Conservation (phyloP, 2,888 invertebrate species). For the Nezara viridula region DNA sequence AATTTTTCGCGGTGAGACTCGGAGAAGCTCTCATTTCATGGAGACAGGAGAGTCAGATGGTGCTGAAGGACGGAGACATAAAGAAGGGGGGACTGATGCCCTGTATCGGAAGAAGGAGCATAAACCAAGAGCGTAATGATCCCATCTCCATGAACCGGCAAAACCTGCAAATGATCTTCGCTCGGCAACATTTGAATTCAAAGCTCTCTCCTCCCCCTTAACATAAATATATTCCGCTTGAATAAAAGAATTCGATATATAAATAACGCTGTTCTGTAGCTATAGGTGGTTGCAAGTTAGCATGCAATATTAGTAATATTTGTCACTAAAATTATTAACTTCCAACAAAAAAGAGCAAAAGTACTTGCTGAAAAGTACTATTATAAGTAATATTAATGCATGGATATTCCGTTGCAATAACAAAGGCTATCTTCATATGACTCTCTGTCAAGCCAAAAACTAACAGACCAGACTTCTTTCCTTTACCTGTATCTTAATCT, state of each 20-base stretch:
- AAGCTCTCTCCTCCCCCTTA: not conserved
- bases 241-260: constrained; percentile 39
- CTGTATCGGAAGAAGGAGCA: constrained; percentile 15
- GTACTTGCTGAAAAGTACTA: not conserved
- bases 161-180: constrained; percentile 40
- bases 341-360: not conserved
- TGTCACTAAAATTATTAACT: too few relatives aligned
- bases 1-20: too few relatives aligned
- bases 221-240: not conserved
- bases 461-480: too few relatives aligned
- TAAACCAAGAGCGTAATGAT: constrained; percentile 23
- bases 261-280: not conserved
- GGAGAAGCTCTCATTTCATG: not conserved
- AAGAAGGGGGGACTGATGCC: constrained; percentile 38
- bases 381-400: too few relatives aligned
- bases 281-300: not conserved
- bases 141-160: constrained; percentile 38
- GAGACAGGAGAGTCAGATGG: not conserved
- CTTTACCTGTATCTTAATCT: too few relatives aligned
- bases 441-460: too few relatives aligned
- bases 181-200: constrained; percentile 22
- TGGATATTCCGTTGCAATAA: too few relatives aligned
- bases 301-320: not conserved
- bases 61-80: not conserved
- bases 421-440: too few relatives aligned